Base-by-base conservation (phyloP, 2,113 vertebrate genomes). In the Myotis yumanensis region DNA sequence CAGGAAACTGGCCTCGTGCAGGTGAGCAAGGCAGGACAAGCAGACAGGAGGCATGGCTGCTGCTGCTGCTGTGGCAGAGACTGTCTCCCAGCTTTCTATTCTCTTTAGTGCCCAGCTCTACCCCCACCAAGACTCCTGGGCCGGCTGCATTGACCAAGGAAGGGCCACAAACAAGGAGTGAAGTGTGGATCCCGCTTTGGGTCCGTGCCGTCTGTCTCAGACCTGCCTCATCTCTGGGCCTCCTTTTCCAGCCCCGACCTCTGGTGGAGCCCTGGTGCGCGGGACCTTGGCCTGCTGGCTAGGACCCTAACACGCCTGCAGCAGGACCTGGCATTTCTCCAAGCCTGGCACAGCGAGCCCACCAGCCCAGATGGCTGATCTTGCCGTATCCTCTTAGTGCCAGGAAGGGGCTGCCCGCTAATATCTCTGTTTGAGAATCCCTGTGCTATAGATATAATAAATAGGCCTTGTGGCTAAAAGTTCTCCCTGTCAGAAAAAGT, bases 361-460 rank as follows among this genome's bases (percentile, higher is more conserved):
- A 43, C 95, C 72, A 46, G 86, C 79, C 80, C 7, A 72, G 90
- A 76, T 64, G 87, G 79, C 7, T 80, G 51, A 48, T 73, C 37
- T 59, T 46, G 37, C 85, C 48, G 20, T 25, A 20, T 15, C 7
- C 40, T 35, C 46, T 40, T 51, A 71, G 69, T 69, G 25, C 88
- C 92, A 90, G 77, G 14, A 95, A 54, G 32, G 80, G 66, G 43
- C 73, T n/a, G 71, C 22, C 43, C 37, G 57, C 54, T 71, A 30
- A 66, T 7, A 43, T 46, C 62, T 25, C 82, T 88, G 66, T 43
- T 51, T 89, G 87, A 86, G 66, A 87, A 72, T 54, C 90, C 54
- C 40, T 92, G 54, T 76, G 54, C 37, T 88, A 10, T 48, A 57
- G 2, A 20, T 54, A 76, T 14, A 97, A 96, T 95, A 95, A 96